These are phyloP conservation scores for Mechanitis mazaeus DNA, from an alignment of 2,888 invertebrate genomes.

Conservation along the genomic window DNA sequence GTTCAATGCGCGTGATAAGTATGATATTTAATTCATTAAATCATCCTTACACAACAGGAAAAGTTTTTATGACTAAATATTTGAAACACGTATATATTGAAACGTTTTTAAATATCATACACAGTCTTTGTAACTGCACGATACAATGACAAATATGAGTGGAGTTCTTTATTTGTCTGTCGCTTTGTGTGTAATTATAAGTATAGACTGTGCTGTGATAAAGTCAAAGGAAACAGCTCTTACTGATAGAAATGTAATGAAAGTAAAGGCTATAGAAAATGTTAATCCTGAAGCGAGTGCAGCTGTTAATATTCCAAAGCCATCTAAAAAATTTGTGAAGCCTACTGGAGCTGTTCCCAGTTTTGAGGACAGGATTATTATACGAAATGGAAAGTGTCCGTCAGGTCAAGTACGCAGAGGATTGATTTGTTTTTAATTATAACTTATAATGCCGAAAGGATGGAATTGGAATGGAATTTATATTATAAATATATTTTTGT, in stretches of 20 bases:
- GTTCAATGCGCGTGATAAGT: too few relatives aligned
- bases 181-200: slow-evolving; percentile 11
- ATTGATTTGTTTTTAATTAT: slow-evolving; percentile 9
- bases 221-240: slow-evolving; percentile 21
- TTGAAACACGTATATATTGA: too few relatives aligned
- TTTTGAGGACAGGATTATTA: slow-evolving; percentile 13
- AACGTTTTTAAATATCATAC: too few relatives aligned
- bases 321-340: slow-evolving; percentile 12
- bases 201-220: slow-evolving; percentile 24
- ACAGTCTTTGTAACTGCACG: too few relatives aligned
- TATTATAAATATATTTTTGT: too few relatives aligned
- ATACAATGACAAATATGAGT: slow-evolving; percentile 11
- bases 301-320: slow-evolving; percentile 16
- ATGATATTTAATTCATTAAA: too few relatives aligned
- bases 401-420: slow-evolving; percentile 18
- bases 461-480: too few relatives aligned
- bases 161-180: slow-evolving; percentile 3
- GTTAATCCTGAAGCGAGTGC: slow-evolving; percentile 5
- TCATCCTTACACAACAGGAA: too few relatives aligned
- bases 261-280: slow-evolving; percentile 17
- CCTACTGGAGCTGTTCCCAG: slow-evolving; percentile 13
- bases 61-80: too few relatives aligned
- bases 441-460: not conserved
- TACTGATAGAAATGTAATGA: slow-evolving; percentile 18
- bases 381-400: slow-evolving; percentile 13